Percentiles rank a stretch among this genome's conserved stretches.
phyloP scores from a whole-genome alignment of 1,140 invertebrate species.

The Paraescarpia echinospica region DNA sequence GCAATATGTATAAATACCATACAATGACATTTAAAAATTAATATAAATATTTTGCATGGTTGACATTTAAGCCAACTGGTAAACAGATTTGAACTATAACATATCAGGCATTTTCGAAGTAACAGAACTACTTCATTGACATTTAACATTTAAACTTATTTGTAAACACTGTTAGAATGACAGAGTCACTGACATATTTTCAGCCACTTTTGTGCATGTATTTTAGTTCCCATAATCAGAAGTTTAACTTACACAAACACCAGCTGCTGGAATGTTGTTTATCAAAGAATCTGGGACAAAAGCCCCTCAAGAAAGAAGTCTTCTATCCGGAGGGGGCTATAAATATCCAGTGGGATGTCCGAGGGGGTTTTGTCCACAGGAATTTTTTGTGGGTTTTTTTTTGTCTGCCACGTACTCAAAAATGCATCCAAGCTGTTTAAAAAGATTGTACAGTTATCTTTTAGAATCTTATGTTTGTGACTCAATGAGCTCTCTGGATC shows the following conservation, averaged over 20 bases:
- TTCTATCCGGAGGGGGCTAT: no score
- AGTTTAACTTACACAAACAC: not conserved
- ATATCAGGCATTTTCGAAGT: not conserved
- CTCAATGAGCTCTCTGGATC: no score
- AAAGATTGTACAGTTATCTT: not conserved
- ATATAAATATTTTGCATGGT: not conserved
- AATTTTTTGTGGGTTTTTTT: no score
- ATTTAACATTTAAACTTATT: not conserved
- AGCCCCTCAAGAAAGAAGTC: no score
- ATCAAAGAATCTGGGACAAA: no score
- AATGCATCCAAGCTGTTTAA: not conserved
- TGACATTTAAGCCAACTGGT: not conserved
- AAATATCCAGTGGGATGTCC: no score
- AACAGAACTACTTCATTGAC: not conserved
- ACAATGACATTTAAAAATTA: constrained; percentile 6
- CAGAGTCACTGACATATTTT: not conserved
- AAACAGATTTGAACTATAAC: not conserved
- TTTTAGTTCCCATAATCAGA: not conserved
- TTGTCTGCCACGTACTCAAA: no score
- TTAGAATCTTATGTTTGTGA: no score
- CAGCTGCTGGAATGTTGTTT: not conserved
- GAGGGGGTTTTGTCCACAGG: no score
- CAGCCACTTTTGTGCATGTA: not conserved
- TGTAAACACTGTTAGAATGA: not conserved
- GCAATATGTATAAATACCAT: no score